Evolutionary conservation across 1,140 invertebrate genomes (phyloP).

Genomic region (Eriocheir sinensis): DNA sequence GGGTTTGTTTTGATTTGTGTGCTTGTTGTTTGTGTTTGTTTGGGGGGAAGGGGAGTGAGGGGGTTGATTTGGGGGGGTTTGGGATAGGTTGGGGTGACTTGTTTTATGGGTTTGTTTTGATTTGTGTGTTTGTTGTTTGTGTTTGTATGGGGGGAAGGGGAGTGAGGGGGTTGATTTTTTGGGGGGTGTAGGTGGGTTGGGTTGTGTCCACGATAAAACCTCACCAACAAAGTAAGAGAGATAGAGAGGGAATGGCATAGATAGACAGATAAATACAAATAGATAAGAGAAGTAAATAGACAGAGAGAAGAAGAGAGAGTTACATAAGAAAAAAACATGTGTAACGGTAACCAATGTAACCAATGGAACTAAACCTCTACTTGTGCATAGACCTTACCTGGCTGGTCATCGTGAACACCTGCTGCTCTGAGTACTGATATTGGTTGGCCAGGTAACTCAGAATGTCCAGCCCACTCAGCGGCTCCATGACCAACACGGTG

Average conservation of each 20-base stretch:
- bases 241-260: constrained; percentile 14
- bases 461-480: constrained; percentile 94
- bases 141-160: not conserved
- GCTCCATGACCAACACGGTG: constrained; percentile 87
- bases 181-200: not conserved
- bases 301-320: not conserved
- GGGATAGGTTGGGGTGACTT: not conserved
- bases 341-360: too few species aligned
- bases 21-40: too few species aligned
- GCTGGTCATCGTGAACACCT: constrained; percentile 91
- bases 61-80: not conserved
- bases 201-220: too few species aligned
- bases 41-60: not conserved
- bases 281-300: not conserved
- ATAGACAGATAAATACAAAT: constrained; percentile 44
- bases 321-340: not conserved
- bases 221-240: not conserved
- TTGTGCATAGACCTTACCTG: too few species aligned
- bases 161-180: not conserved
- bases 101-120: too few species aligned
- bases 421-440: constrained; percentile 95
- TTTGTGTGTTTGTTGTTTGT: too few species aligned
- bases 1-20: too few species aligned
- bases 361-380: too few species aligned
- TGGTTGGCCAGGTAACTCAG: constrained; percentile 92